Evolutionary conservation across 2,888 invertebrate genomes (phyloP), one percentile per base, ranked within the genome.

Genomic region (Rhyacophila evoluta): DNA sequence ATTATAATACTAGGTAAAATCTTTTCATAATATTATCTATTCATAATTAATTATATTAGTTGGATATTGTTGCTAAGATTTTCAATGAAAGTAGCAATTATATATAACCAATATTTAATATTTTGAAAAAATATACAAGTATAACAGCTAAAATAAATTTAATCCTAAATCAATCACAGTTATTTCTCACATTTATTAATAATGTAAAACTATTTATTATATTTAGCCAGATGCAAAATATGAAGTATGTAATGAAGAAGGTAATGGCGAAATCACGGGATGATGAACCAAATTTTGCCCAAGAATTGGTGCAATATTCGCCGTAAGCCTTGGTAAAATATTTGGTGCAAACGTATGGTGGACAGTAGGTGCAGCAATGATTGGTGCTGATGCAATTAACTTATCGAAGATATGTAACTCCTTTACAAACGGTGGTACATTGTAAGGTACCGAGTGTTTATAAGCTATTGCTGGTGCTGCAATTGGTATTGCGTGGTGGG

Each of bases 391-490:
- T 11, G 86, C 86, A 10, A 78, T 19, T 1, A 75, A 29, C 72
- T 85, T 85, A 29, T 84, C 87, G 80, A 88, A 89, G 8, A 88
- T 86, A 83, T 87, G 89, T 74, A 89, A 85, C 84, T 89, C 88
- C 4, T 87, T 88, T 8, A 88, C 87, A 82, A 87, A 87, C 10
- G 89, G 89, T 39, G 87, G 86, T 33, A 89, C 83, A 81, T 88
- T 88, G 81, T 88, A 88, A 0, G 90, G 90, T 38, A 88, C 85
- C 11, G 88, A 86, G 79, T 83, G 85, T 77, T 81, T 83, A 81
- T 88, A 89, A 25, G 83, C 83, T 4, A 83, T 82, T 0, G 84
- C 80, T 2, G 82, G 82, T 39, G 83, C 79, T 6, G 84, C 79
- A 12, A 82, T 82, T n/a, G 83, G 77, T 3, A 83, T 79, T 4